phyloP scores from a whole-genome alignment of 1,140 invertebrate species.

The Yoshiicerus persimilis region DNA sequence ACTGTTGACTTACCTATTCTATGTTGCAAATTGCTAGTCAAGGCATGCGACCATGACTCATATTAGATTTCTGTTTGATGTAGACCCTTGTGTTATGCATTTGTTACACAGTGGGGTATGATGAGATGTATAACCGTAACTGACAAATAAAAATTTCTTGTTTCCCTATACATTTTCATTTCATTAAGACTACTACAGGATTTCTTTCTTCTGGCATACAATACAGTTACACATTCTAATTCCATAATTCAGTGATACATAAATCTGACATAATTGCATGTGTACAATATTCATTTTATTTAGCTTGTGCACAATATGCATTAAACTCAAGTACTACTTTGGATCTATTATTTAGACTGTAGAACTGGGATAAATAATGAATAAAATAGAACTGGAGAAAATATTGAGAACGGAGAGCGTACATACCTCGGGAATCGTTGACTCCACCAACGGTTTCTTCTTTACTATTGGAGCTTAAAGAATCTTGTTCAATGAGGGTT shows the following conservation, averaged over 20 bases:
- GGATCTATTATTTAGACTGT: neutral
- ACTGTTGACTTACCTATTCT: neutral
- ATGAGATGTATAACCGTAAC: neutral
- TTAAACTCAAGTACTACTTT: too few species aligned
- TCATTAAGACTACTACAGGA: too few species aligned
- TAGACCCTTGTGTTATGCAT: neutral
- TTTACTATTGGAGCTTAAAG: slow-evolving; percentile 48
- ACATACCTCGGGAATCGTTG: slow-evolving; percentile 40
- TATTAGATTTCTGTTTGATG: neutral
- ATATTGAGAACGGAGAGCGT: neutral
- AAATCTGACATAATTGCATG: neutral
- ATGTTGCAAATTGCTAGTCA: neutral
- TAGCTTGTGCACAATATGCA: too few species aligned
- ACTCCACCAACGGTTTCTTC: slow-evolving; percentile 41
- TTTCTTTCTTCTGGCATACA: too few species aligned
- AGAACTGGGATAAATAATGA: neutral
- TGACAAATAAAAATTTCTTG: neutral
- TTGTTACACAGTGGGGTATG: neutral
- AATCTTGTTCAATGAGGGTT: slow-evolving; percentile 48
- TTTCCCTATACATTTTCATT: neutral
- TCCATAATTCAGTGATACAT: too few species aligned
- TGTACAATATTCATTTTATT: too few species aligned
- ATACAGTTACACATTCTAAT: too few species aligned
- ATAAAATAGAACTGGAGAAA: neutral
- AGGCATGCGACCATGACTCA: neutral